Evolutionary conservation across 2,113 vertebrate genomes (phyloP).

Genomic region (Corythornis vintsioides): DNA sequence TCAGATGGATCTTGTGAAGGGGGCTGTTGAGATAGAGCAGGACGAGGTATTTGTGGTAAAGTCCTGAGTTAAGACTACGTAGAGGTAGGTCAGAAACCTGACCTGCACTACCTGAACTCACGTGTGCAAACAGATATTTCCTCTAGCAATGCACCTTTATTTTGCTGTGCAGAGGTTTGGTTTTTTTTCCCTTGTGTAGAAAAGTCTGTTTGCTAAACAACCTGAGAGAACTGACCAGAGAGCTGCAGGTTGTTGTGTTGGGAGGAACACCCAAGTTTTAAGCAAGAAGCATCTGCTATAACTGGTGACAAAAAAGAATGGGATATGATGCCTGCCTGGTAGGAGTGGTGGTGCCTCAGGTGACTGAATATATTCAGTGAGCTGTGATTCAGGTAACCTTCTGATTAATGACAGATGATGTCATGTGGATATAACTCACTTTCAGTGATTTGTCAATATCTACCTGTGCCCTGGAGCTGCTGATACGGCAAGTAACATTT

Average conservation of each 20-base stretch:
- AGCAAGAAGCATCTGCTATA: not conserved
- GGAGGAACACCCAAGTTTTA: not conserved
- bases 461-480: not conserved
- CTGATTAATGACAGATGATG: not conserved
- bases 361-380: not conserved
- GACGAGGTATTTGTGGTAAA: not conserved
- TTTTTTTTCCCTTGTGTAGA: not conserved
- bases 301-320: not conserved
- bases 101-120: not conserved
- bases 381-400: not conserved
- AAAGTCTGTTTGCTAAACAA: not conserved
- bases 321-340: not conserved
- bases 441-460: not conserved
- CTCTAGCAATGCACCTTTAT: not conserved
- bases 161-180: not conserved
- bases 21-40: not conserved
- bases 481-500: not conserved
- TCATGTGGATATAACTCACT: not conserved
- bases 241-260: not conserved
- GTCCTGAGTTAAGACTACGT: not conserved
- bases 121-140: not conserved
- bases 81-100: not conserved
- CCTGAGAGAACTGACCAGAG: not conserved
- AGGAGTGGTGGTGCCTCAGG: not conserved
- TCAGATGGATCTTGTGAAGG: not conserved